Base-by-base conservation (phyloP, 2,113 vertebrate genomes). In the Malurus melanocephalus region DNA sequence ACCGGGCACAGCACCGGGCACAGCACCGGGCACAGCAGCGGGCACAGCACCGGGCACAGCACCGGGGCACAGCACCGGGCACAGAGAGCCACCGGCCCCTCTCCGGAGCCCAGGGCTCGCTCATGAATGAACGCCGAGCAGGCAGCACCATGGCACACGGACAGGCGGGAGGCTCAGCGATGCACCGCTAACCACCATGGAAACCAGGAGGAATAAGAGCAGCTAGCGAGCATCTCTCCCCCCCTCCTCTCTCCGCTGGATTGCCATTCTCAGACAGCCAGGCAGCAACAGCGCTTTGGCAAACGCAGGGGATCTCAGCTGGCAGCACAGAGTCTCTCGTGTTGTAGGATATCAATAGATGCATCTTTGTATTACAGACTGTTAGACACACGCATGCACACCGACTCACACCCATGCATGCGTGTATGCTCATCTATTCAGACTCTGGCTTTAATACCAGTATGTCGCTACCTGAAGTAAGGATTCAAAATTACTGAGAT, bases 121-220 rank as follows among this genome's bases (percentile, higher is more conserved):
- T 98, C 98, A 96, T 97, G 97, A 98, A 98, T 97, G 98, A 98
- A 96, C 97, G 97, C 97, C 67, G 98, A 97, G 95, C 97, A 96
- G 98, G 98, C 98, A 98, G 98, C 98, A 90, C 98, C 98, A 85
- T 97, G 98, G 96, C 98, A 97, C 91, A 96, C 97, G 97, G 98
- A 98, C 98, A 98, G 96, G 88, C 91, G 96, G 97, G 97, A 93
- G 95, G 97, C 96, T 89, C 97, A 96, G 96, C 96, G 96, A 96
- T 94, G 98, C 98, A 94, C 97, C 97, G 87, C 96, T 95, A 97
- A 96, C 98, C 98, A 96, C 97, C 97, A 98, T 97, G 97, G 97
- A 97, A 97, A 98, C 96, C 20, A 94, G 97, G 89, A 94, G 91
- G 88, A 97, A 81, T 51, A 79, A 85, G 94, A 94, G 89, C 80